Evolutionary conservation across 2,797 vertebrate species (phyloP), one percentile per base, ranked within the genome.

Genomic region (Danio aesculapii): DNA sequence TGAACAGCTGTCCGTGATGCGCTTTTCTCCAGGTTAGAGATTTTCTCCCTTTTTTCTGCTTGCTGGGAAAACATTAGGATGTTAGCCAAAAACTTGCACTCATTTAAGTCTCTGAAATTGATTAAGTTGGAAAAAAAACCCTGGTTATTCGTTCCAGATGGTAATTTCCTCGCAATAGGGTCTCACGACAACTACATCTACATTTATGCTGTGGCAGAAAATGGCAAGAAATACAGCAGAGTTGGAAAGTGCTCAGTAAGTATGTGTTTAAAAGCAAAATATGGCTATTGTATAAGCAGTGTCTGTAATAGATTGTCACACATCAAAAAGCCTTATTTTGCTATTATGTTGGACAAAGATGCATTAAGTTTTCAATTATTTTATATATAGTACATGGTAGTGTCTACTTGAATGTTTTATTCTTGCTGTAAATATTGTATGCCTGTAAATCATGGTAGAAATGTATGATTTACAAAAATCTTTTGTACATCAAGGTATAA

Each of bases 171-270:
- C 86, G 97, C 97, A 10, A 98, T 99, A n/a, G 98, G 98, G 87
- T 99, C 98, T 84, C 98, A 99, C 21, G 98, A 99, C 94, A 99
- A 99, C 94, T 98, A 96, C 86, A 98, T 99, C 93, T 99, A 99
- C 82, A 95, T 99, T 89, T 99, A 99, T 11, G 95, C 96, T 0
- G 96, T 98, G 83, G 91, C 91, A n/a, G 98, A 99, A 90, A 95
- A 93, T 21, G 97, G 98, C 81, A 96, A 95, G 90, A 99, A 97
- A 86, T 99, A 99, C 91, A 94, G 95, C 3, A 93, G 98, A 74
- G 93, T 99, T 55, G 98, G 98, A 88, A 99, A 98, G 86, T 99
- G 98, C 88, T 98, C 98, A 74, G 98, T 99, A 92, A 95, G 96
- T 88, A 16, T 74, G 64, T 44, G 2, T 70, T 44, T 43, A 66